A percentile compares a stretch with the other conserved stretches of the same genome.
These are phyloP conservation scores for Semibalanus balanoides DNA, from an alignment of 1,140 invertebrate genomes.

Conservation along the genomic window DNA sequence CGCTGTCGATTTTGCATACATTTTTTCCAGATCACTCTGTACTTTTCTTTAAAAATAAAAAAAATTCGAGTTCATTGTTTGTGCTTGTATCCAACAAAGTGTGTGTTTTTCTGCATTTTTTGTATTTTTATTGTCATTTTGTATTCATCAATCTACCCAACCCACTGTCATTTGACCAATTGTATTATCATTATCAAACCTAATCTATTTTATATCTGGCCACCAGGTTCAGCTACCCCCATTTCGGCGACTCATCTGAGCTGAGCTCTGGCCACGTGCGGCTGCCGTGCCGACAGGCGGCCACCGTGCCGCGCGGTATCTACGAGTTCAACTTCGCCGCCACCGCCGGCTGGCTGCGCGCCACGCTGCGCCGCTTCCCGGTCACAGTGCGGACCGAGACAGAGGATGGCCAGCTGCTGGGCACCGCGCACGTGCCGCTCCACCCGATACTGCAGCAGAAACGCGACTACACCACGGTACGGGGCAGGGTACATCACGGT, in stretches of 20 bases:
- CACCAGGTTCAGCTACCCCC: not conserved
- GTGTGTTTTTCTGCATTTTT: too few species aligned
- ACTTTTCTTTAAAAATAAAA: too few species aligned
- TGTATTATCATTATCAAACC: too few species aligned
- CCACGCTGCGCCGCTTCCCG: not conserved
- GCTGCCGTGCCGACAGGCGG: not conserved
- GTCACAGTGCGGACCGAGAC: not conserved
- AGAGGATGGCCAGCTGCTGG: not conserved
- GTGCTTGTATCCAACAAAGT: too few species aligned
- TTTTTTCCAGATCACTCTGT: too few species aligned
- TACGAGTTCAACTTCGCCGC: not conserved
- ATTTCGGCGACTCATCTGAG: not conserved
- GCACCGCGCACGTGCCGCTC: not conserved
- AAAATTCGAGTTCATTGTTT: too few species aligned
- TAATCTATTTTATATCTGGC: too few species aligned
- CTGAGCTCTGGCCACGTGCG: not conserved
- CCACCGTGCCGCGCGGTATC: not conserved
- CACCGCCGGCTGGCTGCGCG: not conserved
- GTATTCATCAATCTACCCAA: too few species aligned
- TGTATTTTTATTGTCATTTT: too few species aligned
- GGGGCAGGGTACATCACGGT: too few species aligned
- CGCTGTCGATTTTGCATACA: too few species aligned
- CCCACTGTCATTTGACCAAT: too few species aligned
- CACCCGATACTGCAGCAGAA: not conserved
- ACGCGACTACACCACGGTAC: not conserved